Percentiles rank a stretch among this genome's conserved stretches.
phyloP scores from a whole-genome alignment of 2,888 invertebrate genomes.

The Malthinus seriepunctatus region DNA sequence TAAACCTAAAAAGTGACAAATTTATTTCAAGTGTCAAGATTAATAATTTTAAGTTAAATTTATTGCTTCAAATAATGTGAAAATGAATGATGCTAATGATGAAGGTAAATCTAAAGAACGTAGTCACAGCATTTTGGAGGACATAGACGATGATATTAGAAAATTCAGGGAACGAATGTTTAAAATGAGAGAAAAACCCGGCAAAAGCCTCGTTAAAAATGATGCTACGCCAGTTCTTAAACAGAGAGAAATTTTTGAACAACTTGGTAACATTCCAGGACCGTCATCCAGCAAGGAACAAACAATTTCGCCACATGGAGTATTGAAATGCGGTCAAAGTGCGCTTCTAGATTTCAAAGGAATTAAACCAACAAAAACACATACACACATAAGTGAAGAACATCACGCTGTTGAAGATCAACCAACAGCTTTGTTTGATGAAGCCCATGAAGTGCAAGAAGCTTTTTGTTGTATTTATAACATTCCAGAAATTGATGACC shows the following conservation, averaged over 20 bases:
- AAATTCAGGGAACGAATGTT: constrained; percentile 99
- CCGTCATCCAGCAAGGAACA: constrained; percentile 99
- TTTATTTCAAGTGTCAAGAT: too few relatives aligned
- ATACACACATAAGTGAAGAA: constrained; percentile 94
- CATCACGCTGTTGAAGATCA: constrained; percentile 98
- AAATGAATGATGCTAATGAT: constrained; percentile 96
- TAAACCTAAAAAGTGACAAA: too few relatives aligned
- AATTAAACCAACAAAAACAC: constrained; percentile 98
- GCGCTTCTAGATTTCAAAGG: constrained; percentile 97
- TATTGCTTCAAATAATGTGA: constrained; percentile 41
- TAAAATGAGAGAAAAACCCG: constrained; percentile 98
- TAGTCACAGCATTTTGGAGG: constrained; percentile 89
- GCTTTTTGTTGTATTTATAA: constrained; percentile 92
- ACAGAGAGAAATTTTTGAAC: constrained; percentile 98
- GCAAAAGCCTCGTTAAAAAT: constrained; percentile 96
- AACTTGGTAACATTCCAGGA: constrained; percentile 86
- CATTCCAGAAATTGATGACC: constrained; percentile 97
- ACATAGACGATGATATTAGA: constrained; percentile 90
- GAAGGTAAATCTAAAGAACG: constrained; percentile 92
- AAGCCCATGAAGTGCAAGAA: constrained; percentile 97
- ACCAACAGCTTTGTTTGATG: constrained; percentile 94
- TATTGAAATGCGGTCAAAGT: constrained; percentile 91
- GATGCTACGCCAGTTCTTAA: constrained; percentile 96
- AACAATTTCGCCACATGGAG: too few relatives aligned
- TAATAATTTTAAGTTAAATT: too few relatives aligned